These are phyloP conservation scores for Heliconius ismenius DNA, from an alignment of 2,888 invertebrate genomes.

Conservation along the genomic window DNA sequence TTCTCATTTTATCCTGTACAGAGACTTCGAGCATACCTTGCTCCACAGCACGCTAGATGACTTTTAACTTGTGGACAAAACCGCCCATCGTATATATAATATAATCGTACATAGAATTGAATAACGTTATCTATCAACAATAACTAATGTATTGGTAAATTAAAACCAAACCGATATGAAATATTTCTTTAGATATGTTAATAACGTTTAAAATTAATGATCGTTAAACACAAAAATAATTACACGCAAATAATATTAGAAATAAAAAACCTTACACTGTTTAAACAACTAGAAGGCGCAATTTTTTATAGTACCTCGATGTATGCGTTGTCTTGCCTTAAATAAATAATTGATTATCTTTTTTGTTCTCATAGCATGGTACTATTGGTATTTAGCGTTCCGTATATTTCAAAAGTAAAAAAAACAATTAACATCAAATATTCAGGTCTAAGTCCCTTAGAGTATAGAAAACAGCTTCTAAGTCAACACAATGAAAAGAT, in stretches of 20 bases:
- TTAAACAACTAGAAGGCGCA: not conserved
- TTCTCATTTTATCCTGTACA: too few relatives aligned
- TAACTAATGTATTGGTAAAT: not conserved
- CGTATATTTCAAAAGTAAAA: not conserved
- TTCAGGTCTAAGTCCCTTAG: not conserved
- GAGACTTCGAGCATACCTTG: too few relatives aligned
- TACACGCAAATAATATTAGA: slow-evolving; percentile 11
- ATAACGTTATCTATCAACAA: not conserved
- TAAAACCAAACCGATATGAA: not conserved
- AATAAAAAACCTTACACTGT: not conserved
- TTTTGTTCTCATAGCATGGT: slow-evolving; percentile 18
- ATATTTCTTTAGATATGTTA: not conserved
- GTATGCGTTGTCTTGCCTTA: slow-evolving; percentile 8
- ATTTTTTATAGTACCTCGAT: slow-evolving; percentile 12
- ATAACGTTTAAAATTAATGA: not conserved
- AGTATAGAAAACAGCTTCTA: not conserved
- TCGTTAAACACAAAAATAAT: not conserved
- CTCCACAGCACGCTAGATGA: too few relatives aligned
- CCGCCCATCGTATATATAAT: too few relatives aligned
- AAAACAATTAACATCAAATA: not conserved
- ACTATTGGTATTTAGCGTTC: not conserved
- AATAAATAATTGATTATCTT: slow-evolving; percentile 30
- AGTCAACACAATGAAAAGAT: not conserved
- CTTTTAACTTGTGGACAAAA: too few relatives aligned
- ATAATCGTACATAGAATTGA: too few relatives aligned